These are phyloP conservation scores for Macropus fuliginosus DNA, from an alignment of 2,797 vertebrate species.

Conservation along the genomic window DNA sequence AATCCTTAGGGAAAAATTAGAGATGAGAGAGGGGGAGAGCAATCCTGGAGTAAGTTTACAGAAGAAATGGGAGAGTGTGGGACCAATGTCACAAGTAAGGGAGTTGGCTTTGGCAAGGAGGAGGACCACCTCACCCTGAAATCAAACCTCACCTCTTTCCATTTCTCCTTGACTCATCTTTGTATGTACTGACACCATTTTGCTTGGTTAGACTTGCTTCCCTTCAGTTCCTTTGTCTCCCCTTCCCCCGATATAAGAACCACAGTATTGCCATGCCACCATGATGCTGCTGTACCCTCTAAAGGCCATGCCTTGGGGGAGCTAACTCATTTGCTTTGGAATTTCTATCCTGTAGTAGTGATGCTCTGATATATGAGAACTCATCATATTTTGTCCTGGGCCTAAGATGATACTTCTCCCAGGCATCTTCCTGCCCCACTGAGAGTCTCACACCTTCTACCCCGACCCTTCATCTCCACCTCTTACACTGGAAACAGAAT, in stretches of 20 bases:
- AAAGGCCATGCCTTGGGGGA: background rate
- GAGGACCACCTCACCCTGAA: background rate
- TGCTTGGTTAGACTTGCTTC: background rate
- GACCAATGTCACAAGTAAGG: background rate
- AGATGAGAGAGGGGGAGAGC: background rate
- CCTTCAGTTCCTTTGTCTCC: background rate
- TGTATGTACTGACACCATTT: background rate
- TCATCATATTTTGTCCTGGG: background rate
- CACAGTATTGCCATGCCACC: background rate
- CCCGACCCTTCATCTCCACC: no score
- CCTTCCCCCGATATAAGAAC: background rate
- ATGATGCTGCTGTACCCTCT: no score
- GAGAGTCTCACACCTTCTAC: no score
- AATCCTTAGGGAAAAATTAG: background rate
- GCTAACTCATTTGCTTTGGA: background rate
- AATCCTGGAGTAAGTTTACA: background rate
- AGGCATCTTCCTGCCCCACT: background rate
- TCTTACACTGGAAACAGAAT: no score
- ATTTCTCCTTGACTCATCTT: background rate
- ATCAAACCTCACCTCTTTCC: background rate
- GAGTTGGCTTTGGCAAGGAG: background rate
- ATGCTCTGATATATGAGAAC: background rate
- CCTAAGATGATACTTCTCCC: background rate
- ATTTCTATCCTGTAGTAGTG: background rate
- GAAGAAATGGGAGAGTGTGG: background rate